Conservation (phyloP, 1,140 invertebrate species). For the Helicoverpa armigera region DNA sequence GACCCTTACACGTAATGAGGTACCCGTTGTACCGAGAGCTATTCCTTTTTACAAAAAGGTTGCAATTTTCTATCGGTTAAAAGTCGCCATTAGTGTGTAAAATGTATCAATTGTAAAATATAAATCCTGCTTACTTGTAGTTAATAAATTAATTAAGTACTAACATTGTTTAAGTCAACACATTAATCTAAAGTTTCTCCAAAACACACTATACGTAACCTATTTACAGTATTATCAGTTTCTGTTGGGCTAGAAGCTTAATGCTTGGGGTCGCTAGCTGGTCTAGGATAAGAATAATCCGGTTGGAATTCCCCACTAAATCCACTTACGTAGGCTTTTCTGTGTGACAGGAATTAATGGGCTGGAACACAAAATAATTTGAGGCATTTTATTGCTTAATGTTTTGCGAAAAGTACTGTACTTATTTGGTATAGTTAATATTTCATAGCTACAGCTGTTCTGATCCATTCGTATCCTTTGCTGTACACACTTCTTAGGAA, state of each 20-base stretch:
- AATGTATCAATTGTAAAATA: not conserved
- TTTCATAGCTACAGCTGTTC: conserved; percentile 14
- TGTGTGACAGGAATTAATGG: conserved; percentile 33
- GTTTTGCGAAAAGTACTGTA: not conserved
- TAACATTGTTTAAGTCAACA: not conserved
- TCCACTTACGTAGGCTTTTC: conserved; percentile 32
- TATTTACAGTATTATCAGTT: conserved; percentile 29
- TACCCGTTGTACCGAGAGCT: conserved; percentile 8
- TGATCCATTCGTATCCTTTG: conserved; percentile 38
- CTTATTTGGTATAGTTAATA: conserved; percentile 9
- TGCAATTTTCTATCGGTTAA: not conserved
- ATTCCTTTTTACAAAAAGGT: not conserved
- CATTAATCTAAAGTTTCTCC: not conserved
- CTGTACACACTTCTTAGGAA: conserved; percentile 32
- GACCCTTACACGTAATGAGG: conserved; percentile 26
- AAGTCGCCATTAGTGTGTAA: not conserved
- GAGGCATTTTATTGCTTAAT: not conserved
- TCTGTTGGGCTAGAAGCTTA: conserved; percentile 15
- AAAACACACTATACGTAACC: not conserved
- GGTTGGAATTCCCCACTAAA: conserved; percentile 21
- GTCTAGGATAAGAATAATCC: conserved; percentile 46
- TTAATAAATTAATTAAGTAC: not conserved
- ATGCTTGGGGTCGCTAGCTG: conserved; percentile 13
- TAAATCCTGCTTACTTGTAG: too few relatives aligned
- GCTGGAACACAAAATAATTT: conserved; percentile 26